Evolutionary conservation across 2,113 vertebrate species (phyloP).

Genomic region (Verasper variegatus): DNA sequence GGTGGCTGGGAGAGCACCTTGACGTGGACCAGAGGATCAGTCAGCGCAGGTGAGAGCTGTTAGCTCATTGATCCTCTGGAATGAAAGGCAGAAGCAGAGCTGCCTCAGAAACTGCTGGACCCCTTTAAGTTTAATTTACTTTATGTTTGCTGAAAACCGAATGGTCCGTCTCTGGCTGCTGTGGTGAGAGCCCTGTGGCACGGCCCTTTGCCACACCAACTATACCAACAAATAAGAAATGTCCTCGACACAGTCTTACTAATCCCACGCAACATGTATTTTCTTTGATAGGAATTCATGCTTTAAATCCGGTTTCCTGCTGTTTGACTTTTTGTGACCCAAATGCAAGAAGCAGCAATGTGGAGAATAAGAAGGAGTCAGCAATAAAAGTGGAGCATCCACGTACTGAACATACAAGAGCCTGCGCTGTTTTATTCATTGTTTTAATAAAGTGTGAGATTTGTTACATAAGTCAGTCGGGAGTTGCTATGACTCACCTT

Average conservation of each 20-base stretch:
- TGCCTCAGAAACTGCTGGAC: no score
- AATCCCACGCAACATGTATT: neutral
- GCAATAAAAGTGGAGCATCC: neutral
- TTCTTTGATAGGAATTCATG: neutral
- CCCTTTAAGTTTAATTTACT: no score
- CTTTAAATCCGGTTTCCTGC: neutral
- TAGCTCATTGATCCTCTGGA: no score
- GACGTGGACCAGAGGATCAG: no score
- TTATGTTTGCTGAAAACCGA: no score
- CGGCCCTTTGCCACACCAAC: neutral
- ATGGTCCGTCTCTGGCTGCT: no score
- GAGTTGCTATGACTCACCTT: slow-evolving; percentile 55
- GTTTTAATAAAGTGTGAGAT: slow-evolving; percentile 17
- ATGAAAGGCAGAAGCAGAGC: no score
- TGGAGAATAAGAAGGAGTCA: neutral
- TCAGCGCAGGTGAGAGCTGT: no score
- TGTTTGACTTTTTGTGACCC: neutral
- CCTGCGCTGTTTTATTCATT: neutral
- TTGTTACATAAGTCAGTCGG: slow-evolving; percentile 46
- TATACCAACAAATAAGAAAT: neutral
- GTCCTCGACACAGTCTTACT: neutral
- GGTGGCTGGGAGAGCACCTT: no score
- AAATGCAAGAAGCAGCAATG: neutral
- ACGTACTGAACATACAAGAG: neutral
- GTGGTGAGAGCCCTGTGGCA: no score